Evolutionary conservation across 2,888 invertebrate species (phyloP), one percentile per base, ranked within the genome.

Genomic region (Rhingia campestris): DNA sequence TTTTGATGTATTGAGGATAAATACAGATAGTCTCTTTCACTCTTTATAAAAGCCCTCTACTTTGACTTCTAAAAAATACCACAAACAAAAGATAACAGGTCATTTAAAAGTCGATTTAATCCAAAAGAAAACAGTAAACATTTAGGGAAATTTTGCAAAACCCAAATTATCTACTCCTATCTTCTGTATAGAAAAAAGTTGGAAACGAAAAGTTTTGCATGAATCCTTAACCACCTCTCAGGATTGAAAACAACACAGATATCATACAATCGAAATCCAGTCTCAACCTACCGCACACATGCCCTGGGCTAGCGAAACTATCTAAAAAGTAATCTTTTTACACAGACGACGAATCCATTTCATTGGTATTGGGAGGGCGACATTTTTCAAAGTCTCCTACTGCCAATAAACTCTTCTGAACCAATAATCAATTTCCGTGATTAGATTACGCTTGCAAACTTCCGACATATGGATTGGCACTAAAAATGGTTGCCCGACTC

Each of bases 341-440:
- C 30, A 49, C 22, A 22, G 22, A 22, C 22, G 49, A 30, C 49
- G 49, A 49, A 49, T 49, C 49, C 49, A 49, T 49, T 49, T 10
- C 30, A 22, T 22, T 9, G 9, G 10, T 4, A 6, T 9, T 3
- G 37, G 9, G 9, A 22, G 49, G 22, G 14, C 22, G 2, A 7
- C 69, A 81, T 75, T 81, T 81, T 69, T 81, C 47, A 75, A 67
- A 67, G 67, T 64, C 56, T 69, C 45, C 63, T 39, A 70, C 76
- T 76, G 81, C 81, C 76, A 81, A 81, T 84, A 79, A 77, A 77
- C 77, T 81, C 64, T 82, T 86, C 86, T 87, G 86, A 87, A 88
- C 86, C 88, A 87, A 89, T 88, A 89, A 88, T 89, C 88, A 88
- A 89, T 89, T 88, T 89, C 88, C 87, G 88, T 88, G 88, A 89